A percentile compares a stretch with the other conserved stretches of the same genome.
These are phyloP conservation scores for Circaetus cinerascens DNA, from an alignment of 2,113 vertebrate species.

Conservation along the genomic window DNA sequence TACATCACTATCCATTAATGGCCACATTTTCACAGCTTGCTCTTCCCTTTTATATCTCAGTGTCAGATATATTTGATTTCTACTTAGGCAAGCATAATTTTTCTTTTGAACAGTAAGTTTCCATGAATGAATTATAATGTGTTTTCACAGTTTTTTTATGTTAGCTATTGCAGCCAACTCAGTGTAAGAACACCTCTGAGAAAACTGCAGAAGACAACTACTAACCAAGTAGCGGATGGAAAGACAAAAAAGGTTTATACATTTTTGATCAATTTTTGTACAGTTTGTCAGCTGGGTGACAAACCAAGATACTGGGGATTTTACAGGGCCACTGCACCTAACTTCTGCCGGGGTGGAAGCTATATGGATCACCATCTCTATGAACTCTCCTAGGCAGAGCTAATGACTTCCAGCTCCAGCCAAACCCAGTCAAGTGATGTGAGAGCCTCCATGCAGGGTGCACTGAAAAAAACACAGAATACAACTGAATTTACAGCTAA, in stretches of 20 bases:
- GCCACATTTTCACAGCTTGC: neutral
- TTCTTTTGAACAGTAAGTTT: neutral
- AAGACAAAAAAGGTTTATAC: neutral
- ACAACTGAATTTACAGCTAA: neutral
- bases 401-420: neutral
- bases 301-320: neutral
- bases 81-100: neutral
- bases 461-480: neutral
- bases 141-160: neutral
- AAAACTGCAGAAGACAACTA: neutral
- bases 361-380: fast-evolving
- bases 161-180: neutral
- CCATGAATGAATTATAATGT: neutral
- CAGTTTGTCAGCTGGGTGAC: neutral
- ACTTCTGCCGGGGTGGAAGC: neutral
- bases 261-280: neutral
- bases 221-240: neutral
- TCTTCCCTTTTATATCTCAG: neutral
- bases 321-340: neutral
- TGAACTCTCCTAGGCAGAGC: neutral
- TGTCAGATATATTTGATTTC: neutral
- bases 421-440: neutral
- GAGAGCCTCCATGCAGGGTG: neutral
- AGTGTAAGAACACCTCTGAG: neutral
- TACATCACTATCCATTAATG: neutral